These are phyloP conservation scores for Eumeta japonica DNA, from an alignment of 1,140 invertebrate species.

Conservation along the genomic window DNA sequence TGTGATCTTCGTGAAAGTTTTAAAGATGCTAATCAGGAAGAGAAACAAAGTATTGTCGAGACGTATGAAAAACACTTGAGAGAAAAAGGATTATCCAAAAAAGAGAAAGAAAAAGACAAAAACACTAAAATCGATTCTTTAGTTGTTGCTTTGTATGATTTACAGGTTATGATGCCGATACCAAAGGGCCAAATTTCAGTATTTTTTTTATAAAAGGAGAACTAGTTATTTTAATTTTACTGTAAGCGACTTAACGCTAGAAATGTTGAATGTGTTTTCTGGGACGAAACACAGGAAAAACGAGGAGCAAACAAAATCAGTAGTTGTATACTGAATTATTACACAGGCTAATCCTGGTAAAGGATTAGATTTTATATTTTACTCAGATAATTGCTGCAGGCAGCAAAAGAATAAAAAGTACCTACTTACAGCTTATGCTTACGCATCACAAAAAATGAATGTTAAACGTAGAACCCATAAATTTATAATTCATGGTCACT, in stretches of 20 bases:
- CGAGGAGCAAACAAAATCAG: constrained; percentile 44
- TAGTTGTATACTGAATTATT: constrained; percentile 24
- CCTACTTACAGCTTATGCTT: constrained; percentile 21
- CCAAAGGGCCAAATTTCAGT: constrained; percentile 17
- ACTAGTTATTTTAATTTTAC: constrained; percentile 48
- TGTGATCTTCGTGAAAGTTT: no score
- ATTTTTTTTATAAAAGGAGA: constrained; percentile 31
- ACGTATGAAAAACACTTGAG: constrained; percentile 16
- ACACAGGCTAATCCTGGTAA: constrained; percentile 10
- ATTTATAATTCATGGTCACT: constrained; percentile 26
- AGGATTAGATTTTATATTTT: constrained; percentile 25
- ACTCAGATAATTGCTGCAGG: constrained; percentile 35
- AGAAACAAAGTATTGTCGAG: constrained; percentile 12
- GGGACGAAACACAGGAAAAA: constrained; percentile 46
- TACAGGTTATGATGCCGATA: constrained; percentile 21
- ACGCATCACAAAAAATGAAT: no score
- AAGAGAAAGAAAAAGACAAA: constrained; percentile 17
- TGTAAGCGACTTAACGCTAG: constrained; percentile 17
- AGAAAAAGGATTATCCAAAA: constrained; percentile 19
- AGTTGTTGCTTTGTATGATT: constrained; percentile 21
- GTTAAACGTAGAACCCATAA: no score
- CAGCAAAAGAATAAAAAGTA: constrained; percentile 39
- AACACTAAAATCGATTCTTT: constrained; percentile 11
- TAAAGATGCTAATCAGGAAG: constrained; percentile 16
- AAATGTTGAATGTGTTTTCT: constrained; percentile 35